Evolutionary conservation across 1,140 invertebrate species (phyloP).

Genomic region (Brachionus sp.): DNA sequence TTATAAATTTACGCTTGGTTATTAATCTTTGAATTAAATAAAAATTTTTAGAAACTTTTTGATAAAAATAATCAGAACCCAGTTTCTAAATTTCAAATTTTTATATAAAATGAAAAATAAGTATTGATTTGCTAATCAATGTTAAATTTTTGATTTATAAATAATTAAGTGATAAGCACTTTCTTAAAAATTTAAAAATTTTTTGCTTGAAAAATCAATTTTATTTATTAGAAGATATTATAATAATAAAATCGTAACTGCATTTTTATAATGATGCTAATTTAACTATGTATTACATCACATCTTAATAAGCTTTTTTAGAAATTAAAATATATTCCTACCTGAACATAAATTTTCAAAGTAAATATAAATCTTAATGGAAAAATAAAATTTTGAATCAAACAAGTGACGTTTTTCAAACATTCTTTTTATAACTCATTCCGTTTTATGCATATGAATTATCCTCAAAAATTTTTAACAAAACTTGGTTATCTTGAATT

Average conservation of each 20-base stretch:
- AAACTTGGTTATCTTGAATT: background rate
- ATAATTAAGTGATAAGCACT: too few relatives aligned
- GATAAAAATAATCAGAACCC: too few relatives aligned
- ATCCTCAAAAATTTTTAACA: background rate
- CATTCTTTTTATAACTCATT: background rate
- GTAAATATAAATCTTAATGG: background rate
- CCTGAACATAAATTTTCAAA: slow-evolving; percentile 25
- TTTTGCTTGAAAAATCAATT: background rate
- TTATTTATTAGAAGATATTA: background rate
- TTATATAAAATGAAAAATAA: too few relatives aligned
- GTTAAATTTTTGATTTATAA: too few relatives aligned
- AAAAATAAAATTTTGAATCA: background rate
- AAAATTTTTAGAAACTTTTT: too few relatives aligned
- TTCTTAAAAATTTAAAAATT: background rate
- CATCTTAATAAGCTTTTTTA: background rate
- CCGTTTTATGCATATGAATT: background rate
- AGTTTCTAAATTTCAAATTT: too few relatives aligned
- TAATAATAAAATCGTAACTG: background rate
- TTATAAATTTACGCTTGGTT: too few relatives aligned
- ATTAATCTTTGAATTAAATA: too few relatives aligned
- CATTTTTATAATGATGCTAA: slow-evolving; percentile 43
- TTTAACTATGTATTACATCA: slow-evolving; percentile 44
- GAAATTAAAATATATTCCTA: slow-evolving; percentile 26
- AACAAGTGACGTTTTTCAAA: background rate
- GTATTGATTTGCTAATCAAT: too few relatives aligned